A percentile compares a stretch with the other conserved stretches of the same genome.
These are phyloP conservation scores for Samia ricini DNA, from an alignment of 1,140 invertebrate species.

Conservation along the genomic window DNA sequence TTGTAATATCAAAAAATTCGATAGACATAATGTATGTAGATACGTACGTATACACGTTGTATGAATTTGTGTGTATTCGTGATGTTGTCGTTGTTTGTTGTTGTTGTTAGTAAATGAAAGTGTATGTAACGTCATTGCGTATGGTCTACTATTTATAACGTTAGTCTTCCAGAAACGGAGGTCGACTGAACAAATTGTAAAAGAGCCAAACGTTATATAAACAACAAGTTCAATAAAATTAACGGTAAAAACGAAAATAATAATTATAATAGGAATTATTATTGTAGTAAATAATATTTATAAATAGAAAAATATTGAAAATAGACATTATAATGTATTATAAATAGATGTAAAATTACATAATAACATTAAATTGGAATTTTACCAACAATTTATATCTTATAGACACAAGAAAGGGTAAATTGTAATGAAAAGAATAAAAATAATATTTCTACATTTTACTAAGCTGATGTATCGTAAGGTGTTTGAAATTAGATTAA, in stretches of 20 bases:
- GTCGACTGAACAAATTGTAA: conserved; percentile 47
- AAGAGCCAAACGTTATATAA: conserved; percentile 42
- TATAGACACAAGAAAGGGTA: conserved; percentile 44
- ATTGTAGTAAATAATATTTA: too few species aligned
- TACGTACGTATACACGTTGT: conserved; percentile 43
- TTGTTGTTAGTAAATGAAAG: background rate
- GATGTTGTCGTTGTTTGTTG: background rate
- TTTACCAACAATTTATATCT: conserved; percentile 38
- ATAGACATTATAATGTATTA: too few species aligned
- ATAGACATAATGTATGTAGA: conserved; percentile 2
- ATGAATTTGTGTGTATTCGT: conserved; percentile 30
- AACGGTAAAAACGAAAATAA: conserved; percentile 14
- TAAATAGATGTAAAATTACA: background rate
- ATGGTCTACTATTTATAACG: conserved; percentile 22
- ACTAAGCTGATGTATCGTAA: conserved; percentile 18
- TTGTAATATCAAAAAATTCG: conserved; percentile 14
- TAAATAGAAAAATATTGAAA: too few species aligned
- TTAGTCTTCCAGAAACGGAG: conserved; percentile 67
- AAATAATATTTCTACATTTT: conserved; percentile 27
- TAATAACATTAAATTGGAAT: conserved; percentile 19
- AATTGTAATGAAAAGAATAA: conserved; percentile 27
- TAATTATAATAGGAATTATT: background rate
- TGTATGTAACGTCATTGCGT: background rate
- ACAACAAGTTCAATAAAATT: conserved; percentile 46
- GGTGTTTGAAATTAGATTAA: background rate